These are phyloP conservation scores for Bubo blakistoni DNA, from an alignment of 2,113 vertebrate genomes.

Conservation along the genomic window DNA sequence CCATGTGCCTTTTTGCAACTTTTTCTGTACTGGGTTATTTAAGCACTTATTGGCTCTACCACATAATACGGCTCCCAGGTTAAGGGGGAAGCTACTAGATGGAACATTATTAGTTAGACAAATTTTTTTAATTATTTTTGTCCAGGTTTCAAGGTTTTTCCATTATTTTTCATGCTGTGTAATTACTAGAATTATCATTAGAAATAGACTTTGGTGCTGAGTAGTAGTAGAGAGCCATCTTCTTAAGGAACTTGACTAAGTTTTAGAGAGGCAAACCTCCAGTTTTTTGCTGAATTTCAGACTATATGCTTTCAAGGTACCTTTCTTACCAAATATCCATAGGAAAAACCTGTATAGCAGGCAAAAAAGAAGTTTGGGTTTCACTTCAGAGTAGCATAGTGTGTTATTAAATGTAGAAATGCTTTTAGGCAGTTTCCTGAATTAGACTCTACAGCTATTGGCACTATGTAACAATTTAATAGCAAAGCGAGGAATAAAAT, in stretches of 20 bases:
- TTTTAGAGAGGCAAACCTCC: neutral
- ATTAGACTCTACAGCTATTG: neutral
- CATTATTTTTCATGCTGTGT: neutral
- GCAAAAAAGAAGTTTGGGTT: neutral
- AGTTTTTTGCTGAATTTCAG: neutral
- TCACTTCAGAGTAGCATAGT: neutral
- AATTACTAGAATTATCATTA: neutral
- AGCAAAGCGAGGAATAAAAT: neutral
- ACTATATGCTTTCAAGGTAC: neutral
- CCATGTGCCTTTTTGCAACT: neutral
- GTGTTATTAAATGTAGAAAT: neutral
- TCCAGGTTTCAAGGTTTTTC: neutral
- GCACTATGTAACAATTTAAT: neutral
- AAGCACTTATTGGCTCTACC: neutral
- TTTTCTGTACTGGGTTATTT: neutral
- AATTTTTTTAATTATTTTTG: neutral
- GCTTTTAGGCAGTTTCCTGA: neutral
- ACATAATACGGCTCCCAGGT: accelerated
- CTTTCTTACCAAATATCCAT: neutral
- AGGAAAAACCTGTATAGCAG: neutral
- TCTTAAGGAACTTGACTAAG: neutral
- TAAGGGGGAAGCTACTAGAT: neutral
- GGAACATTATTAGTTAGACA: neutral
- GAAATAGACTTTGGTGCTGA: neutral
- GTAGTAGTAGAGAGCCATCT: neutral